Evolutionary conservation across 2,888 invertebrate genomes (phyloP), one percentile per base, ranked within the genome.

Genomic region (Protophormia terraenovae): DNA sequence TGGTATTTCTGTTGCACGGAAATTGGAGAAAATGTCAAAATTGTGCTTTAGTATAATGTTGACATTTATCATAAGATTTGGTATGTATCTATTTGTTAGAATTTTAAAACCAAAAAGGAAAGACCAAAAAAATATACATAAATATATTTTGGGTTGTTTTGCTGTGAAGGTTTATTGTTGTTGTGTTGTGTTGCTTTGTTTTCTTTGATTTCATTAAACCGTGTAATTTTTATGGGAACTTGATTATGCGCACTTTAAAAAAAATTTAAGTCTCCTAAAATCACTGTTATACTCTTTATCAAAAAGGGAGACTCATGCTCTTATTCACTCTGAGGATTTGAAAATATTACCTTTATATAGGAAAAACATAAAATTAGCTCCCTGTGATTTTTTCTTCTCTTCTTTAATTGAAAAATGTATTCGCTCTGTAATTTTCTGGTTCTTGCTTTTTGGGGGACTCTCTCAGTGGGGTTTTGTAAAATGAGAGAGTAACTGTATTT

Each of bases 11-110:
- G n/a, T n/a, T 60, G 69, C 53, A 24, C 76, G 45, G 24, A 76
- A 69, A 82, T 76, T 45, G 12, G 16, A 77, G 77, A 84, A 78
- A 85, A 62, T 79, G 85, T 85, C 85, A 85, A 81, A 84, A 78
- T 35, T 10, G 50, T 27, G 5, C 55, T 69, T 58, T 53, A 32
- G 27, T 55, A 2, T 55, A 35, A 72, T 71, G 55, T 77, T 85
- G 85, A 85, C 85, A 82, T 78, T 82, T 85, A 75, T 82, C 82
- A 69, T 55, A 14, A 50, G 47, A 66, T 71, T 76, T 84, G n/a
- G 71, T 84, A 19, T 80, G 81, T 81, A 82, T 64, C 73, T 66
- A 75, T 55, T 71, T 64, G 38, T 24, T n/a, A 69, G n/a, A 72
- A 10, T 0, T 66, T 22, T 69, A n/a, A 19, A 32, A 47, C n/a